These are phyloP conservation scores for Plagodis pulveraria DNA, from an alignment of 2,888 invertebrate species.

Conservation along the genomic window DNA sequence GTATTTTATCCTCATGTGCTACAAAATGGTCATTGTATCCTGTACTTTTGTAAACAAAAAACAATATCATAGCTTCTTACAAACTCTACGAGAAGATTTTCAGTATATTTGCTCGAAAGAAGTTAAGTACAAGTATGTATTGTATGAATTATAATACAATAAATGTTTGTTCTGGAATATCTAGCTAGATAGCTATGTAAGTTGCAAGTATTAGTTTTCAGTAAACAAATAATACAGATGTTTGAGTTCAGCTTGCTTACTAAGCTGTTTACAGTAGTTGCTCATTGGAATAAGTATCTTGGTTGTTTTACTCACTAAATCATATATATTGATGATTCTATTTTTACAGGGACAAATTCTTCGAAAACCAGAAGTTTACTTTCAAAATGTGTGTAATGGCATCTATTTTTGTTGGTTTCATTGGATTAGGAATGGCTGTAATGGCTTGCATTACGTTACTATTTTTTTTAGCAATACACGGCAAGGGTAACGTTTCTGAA, in stretches of 20 bases:
- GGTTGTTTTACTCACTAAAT: too few species aligned
- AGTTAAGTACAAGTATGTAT: slow-evolving; percentile 23
- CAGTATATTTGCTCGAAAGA: slow-evolving; percentile 23
- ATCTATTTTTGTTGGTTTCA: slow-evolving; percentile 3
- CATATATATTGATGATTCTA: too few species aligned
- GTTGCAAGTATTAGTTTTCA: too few species aligned
- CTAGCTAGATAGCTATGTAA: too few species aligned
- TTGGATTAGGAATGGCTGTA: slow-evolving; percentile 9
- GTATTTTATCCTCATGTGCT: slow-evolving; percentile 22
- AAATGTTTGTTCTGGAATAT: too few species aligned
- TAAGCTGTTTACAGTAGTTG: too few species aligned
- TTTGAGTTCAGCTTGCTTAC: too few species aligned
- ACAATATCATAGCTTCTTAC: slow-evolving; percentile 13
- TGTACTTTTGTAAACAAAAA: slow-evolving; percentile 11
- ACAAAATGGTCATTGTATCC: slow-evolving; percentile 19
- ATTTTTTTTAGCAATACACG: background rate
- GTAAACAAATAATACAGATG: too few species aligned
- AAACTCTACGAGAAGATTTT: slow-evolving; percentile 25
- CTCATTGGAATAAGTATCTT: too few species aligned
- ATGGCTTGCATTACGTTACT: slow-evolving; percentile 10
- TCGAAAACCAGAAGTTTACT: slow-evolving; percentile 24
- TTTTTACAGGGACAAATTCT: slow-evolving; percentile 27
- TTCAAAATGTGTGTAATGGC: slow-evolving; percentile 18
- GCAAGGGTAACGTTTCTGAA: background rate
- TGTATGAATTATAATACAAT: too few species aligned